Base-by-base conservation (phyloP, 2,113 vertebrate species). In the Chaenocephalus aceratus region DNA sequence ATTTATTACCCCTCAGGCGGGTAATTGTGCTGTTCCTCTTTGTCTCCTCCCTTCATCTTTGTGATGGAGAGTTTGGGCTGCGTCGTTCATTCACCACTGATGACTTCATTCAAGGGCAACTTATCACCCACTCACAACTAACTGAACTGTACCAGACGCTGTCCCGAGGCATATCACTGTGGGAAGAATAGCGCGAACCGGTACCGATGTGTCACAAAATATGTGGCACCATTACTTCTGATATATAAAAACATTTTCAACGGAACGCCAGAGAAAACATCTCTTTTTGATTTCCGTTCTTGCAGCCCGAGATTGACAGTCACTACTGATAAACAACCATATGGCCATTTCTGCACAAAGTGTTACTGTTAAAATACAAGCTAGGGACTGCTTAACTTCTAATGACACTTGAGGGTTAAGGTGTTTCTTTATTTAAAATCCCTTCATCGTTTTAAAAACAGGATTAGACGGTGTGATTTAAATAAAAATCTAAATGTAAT, bases 41-140 rank as follows among this genome's bases (percentile, higher is more conserved):
- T 91, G 91, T 94, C 91, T 90, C 90, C 89, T 89, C 80, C 89
- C 93, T 90, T 93, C 92, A 94, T 94, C 90, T 93, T 79, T 77
- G 88, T 95, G 94, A 95, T 95, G 91, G 94, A 95, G 93, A 92
- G 93, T 94, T 92, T 72, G 62, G 89, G 72, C 88, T 54, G 79
- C 74, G 89, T 85, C 92, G 88, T 92, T 94, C 92, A 94, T 94
- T 93, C 92, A 91, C 86, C 77, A 74, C 92, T 93, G 92, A 94
- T 94, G 92, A 93, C 90, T 93, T 94, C 90, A 93, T 93, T 93
- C 92, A 92, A 91, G 90, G 90, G 85, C 90, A 90, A 92, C 93
- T 93, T 92, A 94, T 94, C 93, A 93, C 91, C 91, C 90, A 88
- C 91, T 94, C 93, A 90, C 89, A 90, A 84, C 82, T 85, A 88